A percentile compares a stretch with the other conserved stretches of the same genome.
Evolutionary conservation across 2,113 vertebrate species (phyloP).

Genomic region (Aspidoscelis tigris): DNA sequence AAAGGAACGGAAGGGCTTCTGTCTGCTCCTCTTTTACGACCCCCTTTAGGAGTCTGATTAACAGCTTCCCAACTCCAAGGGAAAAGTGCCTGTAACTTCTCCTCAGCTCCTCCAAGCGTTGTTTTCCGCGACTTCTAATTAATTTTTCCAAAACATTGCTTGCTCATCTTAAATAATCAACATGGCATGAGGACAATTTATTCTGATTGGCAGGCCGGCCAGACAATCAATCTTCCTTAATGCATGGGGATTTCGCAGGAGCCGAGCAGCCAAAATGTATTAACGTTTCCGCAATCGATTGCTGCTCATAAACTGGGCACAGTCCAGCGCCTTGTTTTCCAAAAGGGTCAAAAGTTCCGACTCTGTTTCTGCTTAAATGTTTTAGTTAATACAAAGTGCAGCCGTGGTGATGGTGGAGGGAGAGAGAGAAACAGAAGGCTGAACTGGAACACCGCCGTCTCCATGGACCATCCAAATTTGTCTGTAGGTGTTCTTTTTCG

Average conservation of each 20-base stretch:
- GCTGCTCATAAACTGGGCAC: too few species aligned
- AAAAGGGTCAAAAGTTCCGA: too few species aligned
- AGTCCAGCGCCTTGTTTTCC: neutral
- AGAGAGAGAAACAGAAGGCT: too few species aligned
- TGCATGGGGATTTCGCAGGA: neutral
- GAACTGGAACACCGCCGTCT: too few species aligned
- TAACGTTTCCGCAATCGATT: too few species aligned
- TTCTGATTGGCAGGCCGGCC: slow-evolving; percentile 5
- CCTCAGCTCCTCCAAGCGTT: neutral
- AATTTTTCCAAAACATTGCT: slow-evolving; percentile 39
- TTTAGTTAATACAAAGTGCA: too few species aligned
- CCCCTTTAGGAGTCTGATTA: neutral
- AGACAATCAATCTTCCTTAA: neutral
- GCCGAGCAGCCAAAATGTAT: fast-evolving
- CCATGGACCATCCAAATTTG: too few species aligned
- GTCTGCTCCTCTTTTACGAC: neutral
- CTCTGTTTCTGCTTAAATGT: too few species aligned
- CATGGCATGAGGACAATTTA: slow-evolving; percentile 13
- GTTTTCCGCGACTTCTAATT: slow-evolving; percentile 34
- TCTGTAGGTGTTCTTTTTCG: too few species aligned
- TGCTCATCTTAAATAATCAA: slow-evolving; percentile 18
- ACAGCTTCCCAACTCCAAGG: neutral
- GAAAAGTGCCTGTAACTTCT: neutral
- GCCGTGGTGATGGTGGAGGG: too few species aligned
- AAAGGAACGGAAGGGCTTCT: neutral